Conservation (phyloP, 2,113 vertebrate species). For the Pterophyllum scalare region DNA sequence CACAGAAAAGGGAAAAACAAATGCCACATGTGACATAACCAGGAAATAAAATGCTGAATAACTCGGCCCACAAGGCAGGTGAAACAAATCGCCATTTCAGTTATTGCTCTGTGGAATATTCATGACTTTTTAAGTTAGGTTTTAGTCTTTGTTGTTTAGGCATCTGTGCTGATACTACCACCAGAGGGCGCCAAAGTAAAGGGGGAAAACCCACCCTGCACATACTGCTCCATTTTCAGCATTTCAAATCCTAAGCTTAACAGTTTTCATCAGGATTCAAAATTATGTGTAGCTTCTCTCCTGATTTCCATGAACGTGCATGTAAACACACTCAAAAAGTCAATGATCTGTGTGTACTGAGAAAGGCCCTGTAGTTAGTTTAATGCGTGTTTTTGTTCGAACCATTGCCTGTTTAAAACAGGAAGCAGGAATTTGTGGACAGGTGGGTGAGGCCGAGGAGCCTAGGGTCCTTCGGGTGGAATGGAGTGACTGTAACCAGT, state of each 20-base stretch:
- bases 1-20: neutral
- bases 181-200: neutral
- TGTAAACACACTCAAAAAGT: conserved; percentile 55
- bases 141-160: neutral
- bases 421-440: conserved; percentile 4
- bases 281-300: neutral
- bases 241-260: neutral
- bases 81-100: neutral
- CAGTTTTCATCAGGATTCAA: neutral
- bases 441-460: neutral
- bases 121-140: neutral
- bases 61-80: neutral
- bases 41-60: neutral
- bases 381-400: conserved; percentile 24
- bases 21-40: neutral
- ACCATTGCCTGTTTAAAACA: conserved; percentile 15
- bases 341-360: neutral
- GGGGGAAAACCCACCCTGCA: neutral
- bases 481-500: conserved; percentile 1
- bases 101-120: conserved; percentile 4
- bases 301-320: neutral
- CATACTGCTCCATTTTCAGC: neutral
- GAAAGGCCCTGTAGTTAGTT: conserved; percentile 15
- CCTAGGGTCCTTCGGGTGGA: neutral
- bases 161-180: neutral